Base-by-base conservation (phyloP, 2,797 vertebrate genomes). In the Xerus rutilus region DNA sequence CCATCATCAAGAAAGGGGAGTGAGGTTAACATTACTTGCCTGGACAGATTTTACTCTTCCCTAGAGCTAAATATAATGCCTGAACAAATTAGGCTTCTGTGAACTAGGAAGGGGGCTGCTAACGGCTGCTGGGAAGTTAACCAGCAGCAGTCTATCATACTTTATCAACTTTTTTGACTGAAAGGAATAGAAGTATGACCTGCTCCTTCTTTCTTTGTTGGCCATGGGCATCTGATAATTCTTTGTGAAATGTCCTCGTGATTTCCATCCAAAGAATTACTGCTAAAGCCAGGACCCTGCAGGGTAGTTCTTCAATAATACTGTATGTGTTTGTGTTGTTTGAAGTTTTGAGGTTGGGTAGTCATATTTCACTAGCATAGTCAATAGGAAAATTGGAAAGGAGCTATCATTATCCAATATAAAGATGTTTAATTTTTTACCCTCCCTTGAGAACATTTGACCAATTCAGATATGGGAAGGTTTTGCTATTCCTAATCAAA, bases 281-380 rank as follows among this genome's bases (percentile, higher is more conserved):
- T 92, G 54, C 95, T 86, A 89, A 94, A 91, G 54, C 79, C 43
- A 11, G n/a, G 18, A 59, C 39, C 93, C 15, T 90, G 18, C 85
- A 81, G 54, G 84, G 7, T 1, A 95, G 25, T 76, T 95, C 45
- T 90, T 82, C 69, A 91, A 1, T 88, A 73, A 78, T 67, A 74
- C 54, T 83, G 11, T 89, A 32, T 84, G 54, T 91, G 28, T 93
- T 95, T 76, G 8, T 72, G n/a, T 85, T 86, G 57, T 59, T 93
- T 43, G 86, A 73, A 94, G 70, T 93, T 93, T 96, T 96, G 91
- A 91, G 64, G 47, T 96, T 86, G 43, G 28, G 7, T 77, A 74
- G 89, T 95, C 93, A 89, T 93, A 93, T 89, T 97, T 93, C 72
- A 94, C 62, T 84, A 96, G 84, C 78, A 86, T 8, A 85, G 89